Percentiles rank a stretch among this genome's conserved stretches.
Conservation (phyloP, 1,140 invertebrate species). For the Drosophila lowei region DNA sequence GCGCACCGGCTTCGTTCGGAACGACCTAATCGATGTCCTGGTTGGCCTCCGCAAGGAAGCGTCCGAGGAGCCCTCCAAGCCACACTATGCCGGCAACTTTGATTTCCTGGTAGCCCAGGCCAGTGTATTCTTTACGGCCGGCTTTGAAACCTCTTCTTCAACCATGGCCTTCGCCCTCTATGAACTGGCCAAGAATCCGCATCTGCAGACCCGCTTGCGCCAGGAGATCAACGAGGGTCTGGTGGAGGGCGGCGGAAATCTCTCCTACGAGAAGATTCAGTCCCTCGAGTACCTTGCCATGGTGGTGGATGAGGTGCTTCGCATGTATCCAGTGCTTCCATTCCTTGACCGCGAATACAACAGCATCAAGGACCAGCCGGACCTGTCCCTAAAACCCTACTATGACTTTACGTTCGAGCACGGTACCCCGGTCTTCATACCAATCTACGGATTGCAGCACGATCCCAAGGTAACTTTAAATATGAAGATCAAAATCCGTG, state of each 20-base stretch:
- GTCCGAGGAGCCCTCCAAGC: slow-evolving; percentile 35
- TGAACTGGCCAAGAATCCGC: slow-evolving; percentile 87
- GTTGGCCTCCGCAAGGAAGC: slow-evolving; percentile 79
- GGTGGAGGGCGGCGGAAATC: slow-evolving; percentile 83
- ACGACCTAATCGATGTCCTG: slow-evolving; percentile 84
- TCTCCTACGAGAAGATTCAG: slow-evolving; percentile 86
- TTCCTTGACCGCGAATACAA: slow-evolving; percentile 69
- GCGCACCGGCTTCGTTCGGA: slow-evolving; percentile 55
- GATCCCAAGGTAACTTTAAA: slow-evolving; percentile 65
- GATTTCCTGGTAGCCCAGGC: slow-evolving; percentile 87
- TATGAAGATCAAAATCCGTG: too few relatives aligned
- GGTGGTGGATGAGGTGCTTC: slow-evolving; percentile 84
- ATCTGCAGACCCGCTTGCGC: slow-evolving; percentile 87
- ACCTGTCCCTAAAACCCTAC: slow-evolving; percentile 62
- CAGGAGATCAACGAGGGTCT: slow-evolving; percentile 86
- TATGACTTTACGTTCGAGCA: slow-evolving; percentile 61
- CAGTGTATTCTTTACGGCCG: slow-evolving; percentile 89
- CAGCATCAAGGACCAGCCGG: slow-evolving; percentile 30
- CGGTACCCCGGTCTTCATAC: slow-evolving; percentile 70
- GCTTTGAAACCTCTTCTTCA: slow-evolving; percentile 91
- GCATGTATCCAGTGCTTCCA: slow-evolving; percentile 75
- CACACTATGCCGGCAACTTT: slow-evolving; percentile 65
- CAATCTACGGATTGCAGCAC: slow-evolving; percentile 66
- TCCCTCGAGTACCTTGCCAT: slow-evolving; percentile 86
- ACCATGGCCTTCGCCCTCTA: slow-evolving; percentile 87